These are phyloP conservation scores for Diogma glabrata DNA, from an alignment of 2,888 invertebrate species.

Conservation along the genomic window DNA sequence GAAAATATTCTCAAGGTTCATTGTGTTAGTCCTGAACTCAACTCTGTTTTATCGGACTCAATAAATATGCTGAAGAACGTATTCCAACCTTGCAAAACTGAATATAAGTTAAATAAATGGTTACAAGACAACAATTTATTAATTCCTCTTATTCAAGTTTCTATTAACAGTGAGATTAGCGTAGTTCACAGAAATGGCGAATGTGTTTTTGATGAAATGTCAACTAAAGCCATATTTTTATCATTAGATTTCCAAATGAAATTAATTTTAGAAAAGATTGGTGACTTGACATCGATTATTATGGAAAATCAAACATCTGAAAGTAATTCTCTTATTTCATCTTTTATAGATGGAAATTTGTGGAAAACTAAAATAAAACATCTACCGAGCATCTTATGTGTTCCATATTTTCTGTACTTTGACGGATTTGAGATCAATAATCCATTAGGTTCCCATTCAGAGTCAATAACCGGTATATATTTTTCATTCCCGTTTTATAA, in stretches of 20 bases:
- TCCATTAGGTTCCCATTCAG: neutral
- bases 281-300: too few species aligned
- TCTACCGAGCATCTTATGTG: neutral
- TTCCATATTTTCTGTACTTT: neutral
- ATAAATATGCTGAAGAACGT: neutral
- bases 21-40: neutral
- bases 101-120: neutral
- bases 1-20: neutral
- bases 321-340: too few species aligned
- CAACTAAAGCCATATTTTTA: neutral
- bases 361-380: neutral
- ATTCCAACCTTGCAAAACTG: neutral
- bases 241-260: constrained; percentile 2
- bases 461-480: neutral
- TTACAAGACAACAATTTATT: neutral
- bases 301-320: too few species aligned
- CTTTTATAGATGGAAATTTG: neutral
- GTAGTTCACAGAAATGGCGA: neutral
- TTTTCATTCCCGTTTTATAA: constrained; percentile 3
- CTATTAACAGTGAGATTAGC: neutral
- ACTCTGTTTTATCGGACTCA: too few species aligned
- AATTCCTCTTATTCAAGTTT: neutral
- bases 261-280: too few species aligned
- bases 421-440: neutral
- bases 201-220: constrained; percentile 1